Base-by-base conservation (phyloP, 2,797 vertebrate genomes). In the Smutsia temminckii region DNA sequence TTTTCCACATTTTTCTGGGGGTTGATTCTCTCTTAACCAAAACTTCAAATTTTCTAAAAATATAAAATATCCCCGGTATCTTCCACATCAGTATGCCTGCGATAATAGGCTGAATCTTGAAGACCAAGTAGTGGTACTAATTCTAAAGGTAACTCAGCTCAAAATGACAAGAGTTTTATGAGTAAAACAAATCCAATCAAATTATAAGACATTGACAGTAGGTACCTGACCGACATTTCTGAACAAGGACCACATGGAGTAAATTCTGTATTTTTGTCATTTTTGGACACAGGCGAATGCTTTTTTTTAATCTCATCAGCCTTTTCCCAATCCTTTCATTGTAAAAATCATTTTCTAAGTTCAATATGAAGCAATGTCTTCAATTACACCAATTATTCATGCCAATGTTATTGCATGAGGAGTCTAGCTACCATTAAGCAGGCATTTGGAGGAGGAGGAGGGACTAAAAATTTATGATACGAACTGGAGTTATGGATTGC, bases 401-500 rank as follows among this genome's bases (percentile, higher is more conserved):
- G 96, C 68, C 95, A 97, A 94, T 78, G 71, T 74, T 42, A 64
- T 97, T 96, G 93, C 89, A 75, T 51, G 93, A 90, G 79, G 79
- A 96, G 85, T 86, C 85, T 84, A 79, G 83, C 74, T 97, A 96
- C 95, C 96, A 96, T 78, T 89, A 96, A 96, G 85, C 95, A 97
- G 95, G 97, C 97, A 97, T 97, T 97, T 97, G 97, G 97, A 96
- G 95, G 96, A 98, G 97, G 96, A 98, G 96, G 96, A 97, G 93
- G 95, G 93, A 95, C 97, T 97, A 96, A 89, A 97, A 95, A 98
- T 94, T 93, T 96, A 98, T 89, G 96, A 97, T 92, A 98, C 85
- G 96, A 98, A 97, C 85, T 74, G 93, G 94, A 97, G 96, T 96
- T 98, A 95, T 95, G 96, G 98, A 96, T 95, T 57, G 92, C 96